Evolutionary conservation across 2,113 vertebrate genomes (phyloP).

Genomic region (Nestor notabilis): DNA sequence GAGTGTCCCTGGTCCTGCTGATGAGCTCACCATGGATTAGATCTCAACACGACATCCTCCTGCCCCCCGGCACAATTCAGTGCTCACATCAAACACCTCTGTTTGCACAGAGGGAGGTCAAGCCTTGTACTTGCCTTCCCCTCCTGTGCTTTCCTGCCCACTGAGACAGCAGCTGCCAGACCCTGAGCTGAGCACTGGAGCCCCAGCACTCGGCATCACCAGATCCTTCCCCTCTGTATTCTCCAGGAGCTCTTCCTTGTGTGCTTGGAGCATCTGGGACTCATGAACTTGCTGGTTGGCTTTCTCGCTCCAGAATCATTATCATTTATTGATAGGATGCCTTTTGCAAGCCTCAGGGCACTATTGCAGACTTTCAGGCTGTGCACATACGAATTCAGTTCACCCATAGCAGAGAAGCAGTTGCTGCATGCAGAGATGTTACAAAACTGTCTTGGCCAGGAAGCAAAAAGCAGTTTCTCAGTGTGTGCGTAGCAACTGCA

Average conservation of each 20-base stretch:
- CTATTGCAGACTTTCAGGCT: not conserved
- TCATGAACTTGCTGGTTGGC: not conserved
- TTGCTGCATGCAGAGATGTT: not conserved
- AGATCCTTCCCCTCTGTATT: rapidly evolving
- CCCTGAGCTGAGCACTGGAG: rapidly evolving
- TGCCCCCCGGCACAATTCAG: not conserved
- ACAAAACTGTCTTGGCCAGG: not conserved
- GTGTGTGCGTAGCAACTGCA: not conserved
- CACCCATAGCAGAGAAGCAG: not conserved
- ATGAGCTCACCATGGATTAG: not conserved
- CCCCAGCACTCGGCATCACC: rapidly evolving
- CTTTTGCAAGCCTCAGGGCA: not conserved
- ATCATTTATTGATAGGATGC: constrained; percentile 25
- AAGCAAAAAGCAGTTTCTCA: not conserved
- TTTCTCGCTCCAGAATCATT: not conserved
- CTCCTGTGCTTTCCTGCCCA: not conserved
- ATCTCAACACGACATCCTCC: not conserved
- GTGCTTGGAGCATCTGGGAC: not conserved
- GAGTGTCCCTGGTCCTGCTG: not conserved
- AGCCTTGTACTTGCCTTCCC: not conserved
- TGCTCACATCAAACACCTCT: not conserved
- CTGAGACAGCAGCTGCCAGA: not conserved
- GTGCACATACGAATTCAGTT: not conserved
- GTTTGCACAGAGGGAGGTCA: not conserved
- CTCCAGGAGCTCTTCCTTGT: not conserved